Percentiles rank a stretch among this genome's conserved stretches.
Conservation (phyloP, 2,888 invertebrate genomes). For the Lasioglossum malachurum region DNA sequence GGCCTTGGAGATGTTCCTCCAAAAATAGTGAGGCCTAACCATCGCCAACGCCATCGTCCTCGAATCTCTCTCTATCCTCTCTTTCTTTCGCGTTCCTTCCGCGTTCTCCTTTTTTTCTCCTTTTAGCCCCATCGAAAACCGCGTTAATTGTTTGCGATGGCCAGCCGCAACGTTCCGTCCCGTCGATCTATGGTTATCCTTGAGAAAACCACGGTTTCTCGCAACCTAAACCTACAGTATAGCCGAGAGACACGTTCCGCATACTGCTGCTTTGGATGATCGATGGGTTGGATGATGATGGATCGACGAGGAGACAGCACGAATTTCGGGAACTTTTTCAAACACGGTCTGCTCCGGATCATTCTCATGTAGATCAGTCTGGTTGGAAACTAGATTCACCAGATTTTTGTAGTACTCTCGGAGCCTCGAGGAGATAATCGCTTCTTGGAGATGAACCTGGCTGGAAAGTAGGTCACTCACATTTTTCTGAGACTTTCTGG, state of each 20-base stretch:
- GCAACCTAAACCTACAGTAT: background rate
- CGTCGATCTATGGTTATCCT: background rate
- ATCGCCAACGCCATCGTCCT: conserved; percentile 17
- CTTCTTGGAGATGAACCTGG: background rate
- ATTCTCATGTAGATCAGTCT: background rate
- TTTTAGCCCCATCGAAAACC: conserved; percentile 34
- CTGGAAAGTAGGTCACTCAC: conserved; percentile 6
- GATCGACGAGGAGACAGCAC: background rate
- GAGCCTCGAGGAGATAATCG: background rate
- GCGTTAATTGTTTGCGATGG: conserved; percentile 49
- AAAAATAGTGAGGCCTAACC: conserved; percentile 69
- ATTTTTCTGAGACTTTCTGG: background rate
- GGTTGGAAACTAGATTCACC: background rate
- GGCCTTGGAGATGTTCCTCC: conserved; percentile 75
- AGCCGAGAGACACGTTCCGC: background rate
- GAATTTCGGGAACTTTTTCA: background rate
- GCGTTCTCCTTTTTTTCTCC: conserved; percentile 8
- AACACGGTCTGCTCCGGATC: background rate
- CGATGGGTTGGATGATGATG: background rate
- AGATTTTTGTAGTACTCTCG: background rate
- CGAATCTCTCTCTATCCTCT: background rate
- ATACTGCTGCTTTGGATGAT: background rate
- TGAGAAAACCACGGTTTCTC: background rate
- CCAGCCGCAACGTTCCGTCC: background rate
- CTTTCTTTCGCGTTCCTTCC: conserved; percentile 39